phyloP scores from a whole-genome alignment of 2,888 invertebrate genomes.

The Thyatira batis region DNA sequence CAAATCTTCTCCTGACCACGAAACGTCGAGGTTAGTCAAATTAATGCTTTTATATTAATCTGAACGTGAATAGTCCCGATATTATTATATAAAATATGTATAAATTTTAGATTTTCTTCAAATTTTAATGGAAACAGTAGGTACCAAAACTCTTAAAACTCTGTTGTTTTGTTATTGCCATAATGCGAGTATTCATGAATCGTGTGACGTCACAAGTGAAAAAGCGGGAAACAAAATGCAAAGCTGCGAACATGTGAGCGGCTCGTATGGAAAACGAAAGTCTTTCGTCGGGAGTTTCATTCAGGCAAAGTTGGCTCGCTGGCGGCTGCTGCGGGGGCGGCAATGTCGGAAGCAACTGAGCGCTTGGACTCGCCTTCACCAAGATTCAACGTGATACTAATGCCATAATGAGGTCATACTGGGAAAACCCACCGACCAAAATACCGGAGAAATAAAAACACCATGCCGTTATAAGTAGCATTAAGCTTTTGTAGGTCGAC shows the following conservation, averaged over 20 bases:
- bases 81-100: no score
- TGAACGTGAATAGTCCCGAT: no score
- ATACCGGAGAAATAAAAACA: constrained; percentile 1
- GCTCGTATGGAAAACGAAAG: constrained; percentile 82
- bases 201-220: constrained; percentile 72
- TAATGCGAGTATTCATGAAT: constrained; percentile 49
- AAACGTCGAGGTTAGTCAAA: no score
- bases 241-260: constrained; percentile 73
- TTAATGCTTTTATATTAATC: no score
- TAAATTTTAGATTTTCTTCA: no score
- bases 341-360: constrained; percentile 37
- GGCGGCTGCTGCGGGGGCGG: constrained; percentile 49
- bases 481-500: not conserved
- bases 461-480: not conserved
- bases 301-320: constrained; percentile 72
- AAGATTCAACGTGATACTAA: not conserved
- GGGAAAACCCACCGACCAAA: constrained; percentile 1
- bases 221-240: constrained; percentile 78
- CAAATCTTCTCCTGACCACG: no score
- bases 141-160: not conserved
- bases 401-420: not conserved
- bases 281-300: constrained; percentile 73
- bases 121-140: no score
- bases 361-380: constrained; percentile 18
- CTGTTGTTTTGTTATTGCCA: constrained; percentile 25